Percentiles rank a stretch among this genome's conserved stretches.
Evolutionary conservation across 2,888 invertebrate genomes (phyloP).

Genomic region (Pharmacophagus antenor): DNA sequence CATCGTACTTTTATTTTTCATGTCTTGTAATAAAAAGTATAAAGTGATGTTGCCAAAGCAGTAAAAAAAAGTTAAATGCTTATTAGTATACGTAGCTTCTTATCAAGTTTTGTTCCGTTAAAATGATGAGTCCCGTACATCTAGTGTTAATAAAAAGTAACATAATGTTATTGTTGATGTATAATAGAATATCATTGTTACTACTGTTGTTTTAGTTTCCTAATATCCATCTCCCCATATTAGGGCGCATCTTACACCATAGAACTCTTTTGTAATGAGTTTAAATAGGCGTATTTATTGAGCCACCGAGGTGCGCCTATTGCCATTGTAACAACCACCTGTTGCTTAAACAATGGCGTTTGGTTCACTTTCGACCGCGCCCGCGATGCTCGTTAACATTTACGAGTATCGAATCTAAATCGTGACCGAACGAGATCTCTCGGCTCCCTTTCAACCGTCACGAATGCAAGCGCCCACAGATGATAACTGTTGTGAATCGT

Average conservation of each 20-base stretch:
- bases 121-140: too few relatives aligned
- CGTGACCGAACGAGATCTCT: constrained; percentile 63
- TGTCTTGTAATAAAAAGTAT: too few relatives aligned
- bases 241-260: constrained; percentile 20
- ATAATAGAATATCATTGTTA: background rate
- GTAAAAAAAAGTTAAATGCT: too few relatives aligned
- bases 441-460: constrained; percentile 66
- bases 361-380: constrained; percentile 66
- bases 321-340: constrained; percentile 55
- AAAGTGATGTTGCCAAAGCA: too few relatives aligned
- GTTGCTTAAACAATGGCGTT: constrained; percentile 61
- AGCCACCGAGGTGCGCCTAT: constrained; percentile 45
- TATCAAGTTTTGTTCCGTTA: too few relatives aligned
- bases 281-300: constrained; percentile 41
- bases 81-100: too few relatives aligned
- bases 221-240: background rate
- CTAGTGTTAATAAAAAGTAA: too few relatives aligned
- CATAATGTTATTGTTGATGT: too few relatives aligned
- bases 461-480: constrained; percentile 42
- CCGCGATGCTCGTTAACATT: constrained; percentile 66
- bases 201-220: background rate
- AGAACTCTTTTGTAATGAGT: constrained; percentile 19
- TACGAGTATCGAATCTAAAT: constrained; percentile 61
- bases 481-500: constrained; percentile 14
- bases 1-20: too few relatives aligned